These are phyloP conservation scores for Danaus melanippus DNA, from an alignment of 1,140 invertebrate genomes.

Conservation along the genomic window DNA sequence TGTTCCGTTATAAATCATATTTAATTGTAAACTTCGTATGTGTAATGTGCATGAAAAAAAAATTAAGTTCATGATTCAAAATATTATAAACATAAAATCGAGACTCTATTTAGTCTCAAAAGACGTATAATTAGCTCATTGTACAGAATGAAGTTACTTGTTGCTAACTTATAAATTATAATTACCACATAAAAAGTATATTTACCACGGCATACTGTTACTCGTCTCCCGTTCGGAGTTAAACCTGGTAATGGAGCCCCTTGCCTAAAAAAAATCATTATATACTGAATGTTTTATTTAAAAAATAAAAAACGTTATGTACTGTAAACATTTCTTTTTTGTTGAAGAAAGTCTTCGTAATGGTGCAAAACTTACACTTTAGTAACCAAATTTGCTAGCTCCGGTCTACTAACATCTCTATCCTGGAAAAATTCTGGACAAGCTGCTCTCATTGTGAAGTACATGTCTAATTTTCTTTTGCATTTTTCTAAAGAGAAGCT, in stretches of 20 bases:
- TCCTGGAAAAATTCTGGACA: constrained; percentile 87
- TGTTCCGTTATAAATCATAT: too few relatives aligned
- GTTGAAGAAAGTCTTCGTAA: not conserved
- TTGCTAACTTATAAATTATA: too few relatives aligned
- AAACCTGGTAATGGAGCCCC: constrained; percentile 84
- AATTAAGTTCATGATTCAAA: too few relatives aligned
- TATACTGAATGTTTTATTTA: not conserved
- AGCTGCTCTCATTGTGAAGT: constrained; percentile 86
- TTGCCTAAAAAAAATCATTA: constrained; percentile 72
- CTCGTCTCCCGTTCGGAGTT: constrained; percentile 82
- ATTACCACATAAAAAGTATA: not conserved
- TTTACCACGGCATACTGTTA: constrained; percentile 72
- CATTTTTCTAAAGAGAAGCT: constrained; percentile 90
- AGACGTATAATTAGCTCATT: too few relatives aligned
- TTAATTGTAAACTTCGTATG: too few relatives aligned
- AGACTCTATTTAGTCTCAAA: too few relatives aligned
- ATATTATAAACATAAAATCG: too few relatives aligned
- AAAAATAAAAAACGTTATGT: not conserved
- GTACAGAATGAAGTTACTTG: too few relatives aligned
- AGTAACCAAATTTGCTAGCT: constrained; percentile 75
- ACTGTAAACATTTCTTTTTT: not conserved
- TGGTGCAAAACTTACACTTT: constrained; percentile 75
- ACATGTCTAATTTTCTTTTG: constrained; percentile 89
- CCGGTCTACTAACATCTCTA: constrained; percentile 78
- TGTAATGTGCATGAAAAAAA: too few relatives aligned